A percentile compares a stretch with the other conserved stretches of the same genome.
Evolutionary conservation across 1,140 invertebrate genomes (phyloP).

Genomic region (Brachionus calyciflorus): DNA sequence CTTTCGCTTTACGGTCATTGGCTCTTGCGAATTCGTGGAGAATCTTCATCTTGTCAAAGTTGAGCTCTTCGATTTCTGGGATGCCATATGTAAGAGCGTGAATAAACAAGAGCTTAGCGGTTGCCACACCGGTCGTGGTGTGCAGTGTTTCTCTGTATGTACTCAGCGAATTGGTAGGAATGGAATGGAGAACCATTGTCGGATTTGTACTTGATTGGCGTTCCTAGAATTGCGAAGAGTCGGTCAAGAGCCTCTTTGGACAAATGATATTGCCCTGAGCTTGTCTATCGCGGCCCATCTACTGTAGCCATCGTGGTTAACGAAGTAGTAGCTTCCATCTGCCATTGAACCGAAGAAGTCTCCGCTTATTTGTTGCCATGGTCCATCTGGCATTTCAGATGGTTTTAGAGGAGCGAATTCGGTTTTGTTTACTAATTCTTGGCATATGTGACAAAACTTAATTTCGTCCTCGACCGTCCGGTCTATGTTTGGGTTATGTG

Average conservation of each 20-base stretch:
- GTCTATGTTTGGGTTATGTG: too few species aligned
- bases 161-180: conserved; percentile 42
- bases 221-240: conserved; percentile 48
- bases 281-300: background rate
- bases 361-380: conserved; percentile 12
- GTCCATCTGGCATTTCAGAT: too few species aligned
- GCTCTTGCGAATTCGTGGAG: conserved; percentile 1
- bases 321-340: background rate
- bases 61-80: background rate
- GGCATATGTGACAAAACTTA: too few species aligned
- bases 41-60: too few species aligned
- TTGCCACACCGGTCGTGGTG: background rate
- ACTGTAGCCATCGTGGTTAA: conserved; percentile 16
- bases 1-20: background rate
- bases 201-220: conserved; percentile 43
- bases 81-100: background rate
- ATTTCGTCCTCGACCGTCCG: too few species aligned
- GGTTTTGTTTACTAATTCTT: background rate
- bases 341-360: conserved; percentile 15
- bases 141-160: conserved; percentile 12
- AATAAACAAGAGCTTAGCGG: background rate
- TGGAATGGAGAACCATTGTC: conserved; percentile 49
- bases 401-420: too few species aligned
- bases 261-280: background rate
- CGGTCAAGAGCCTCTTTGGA: background rate